Evolutionary conservation across 2,113 vertebrate species (phyloP).

Genomic region (Carettochelys insculpta): DNA sequence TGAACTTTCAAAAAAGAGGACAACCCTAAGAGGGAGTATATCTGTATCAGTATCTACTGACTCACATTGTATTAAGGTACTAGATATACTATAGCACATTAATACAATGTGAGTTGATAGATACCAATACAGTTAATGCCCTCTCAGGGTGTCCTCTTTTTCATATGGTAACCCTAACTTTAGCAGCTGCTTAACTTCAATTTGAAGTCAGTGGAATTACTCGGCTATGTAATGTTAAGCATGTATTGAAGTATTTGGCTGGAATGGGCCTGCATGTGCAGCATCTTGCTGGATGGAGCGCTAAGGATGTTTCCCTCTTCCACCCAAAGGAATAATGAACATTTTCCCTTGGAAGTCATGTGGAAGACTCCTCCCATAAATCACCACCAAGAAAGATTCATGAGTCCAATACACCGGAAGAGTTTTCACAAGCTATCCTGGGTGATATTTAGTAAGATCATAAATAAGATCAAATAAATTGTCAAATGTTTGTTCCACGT

Average conservation of each 20-base stretch:
- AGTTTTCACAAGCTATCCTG: slow-evolving; percentile 49
- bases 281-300: neutral
- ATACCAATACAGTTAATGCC: no score
- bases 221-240: slow-evolving; percentile 11
- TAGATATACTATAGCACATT: no score
- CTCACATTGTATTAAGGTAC: no score
- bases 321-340: neutral
- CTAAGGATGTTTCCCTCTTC: neutral
- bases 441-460: slow-evolving; percentile 48
- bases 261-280: neutral
- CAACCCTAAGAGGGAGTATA: no score
- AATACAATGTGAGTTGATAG: no score
- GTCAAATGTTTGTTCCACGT: slow-evolving; percentile 43
- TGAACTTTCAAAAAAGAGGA: no score
- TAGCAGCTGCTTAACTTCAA: slow-evolving; percentile 29
- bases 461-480: slow-evolving; percentile 20
- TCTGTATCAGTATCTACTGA: no score
- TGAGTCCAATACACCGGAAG: slow-evolving; percentile 12
- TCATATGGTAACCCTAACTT: no score
- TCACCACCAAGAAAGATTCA: neutral
- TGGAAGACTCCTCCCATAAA: neutral
- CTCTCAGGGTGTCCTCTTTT: no score
- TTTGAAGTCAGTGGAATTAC: slow-evolving; percentile 8
- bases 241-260: neutral
- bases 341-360: neutral